Conservation (phyloP, 2,113 vertebrate genomes). For the Gasterosteus aculeatus region DNA sequence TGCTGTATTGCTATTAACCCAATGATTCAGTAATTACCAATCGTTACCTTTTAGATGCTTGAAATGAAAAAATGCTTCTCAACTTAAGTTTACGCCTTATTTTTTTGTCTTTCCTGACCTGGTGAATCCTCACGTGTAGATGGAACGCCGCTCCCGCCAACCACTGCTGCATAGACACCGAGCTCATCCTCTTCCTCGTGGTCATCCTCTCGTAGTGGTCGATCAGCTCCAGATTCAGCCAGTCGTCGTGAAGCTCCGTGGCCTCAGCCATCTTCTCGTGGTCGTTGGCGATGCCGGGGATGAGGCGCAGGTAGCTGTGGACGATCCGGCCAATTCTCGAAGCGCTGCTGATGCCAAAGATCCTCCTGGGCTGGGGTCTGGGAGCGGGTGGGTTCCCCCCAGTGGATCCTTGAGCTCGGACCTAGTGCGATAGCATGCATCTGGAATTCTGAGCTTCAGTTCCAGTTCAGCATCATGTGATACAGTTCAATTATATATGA, state of each 20-base stretch:
- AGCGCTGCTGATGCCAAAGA: conserved; percentile 74
- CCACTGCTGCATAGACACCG: conserved; percentile 78
- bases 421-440: conserved; percentile 29
- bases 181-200: conserved; percentile 70
- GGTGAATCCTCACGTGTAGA: conserved; percentile 80
- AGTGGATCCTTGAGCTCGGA: conserved; percentile 33
- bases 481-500: background rate
- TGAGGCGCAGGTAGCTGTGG: conserved; percentile 66
- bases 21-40: background rate
- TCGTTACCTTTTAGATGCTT: background rate
- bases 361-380: conserved; percentile 32
- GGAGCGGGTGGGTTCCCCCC: background rate
- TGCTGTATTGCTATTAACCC: background rate
- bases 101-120: conserved; percentile 52
- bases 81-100: background rate
- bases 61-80: background rate
- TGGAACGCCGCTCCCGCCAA: conserved; percentile 78
- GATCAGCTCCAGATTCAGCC: conserved; percentile 74
- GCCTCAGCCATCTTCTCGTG: conserved; percentile 70
- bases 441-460: background rate
- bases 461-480: background rate
- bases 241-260: conserved; percentile 75
- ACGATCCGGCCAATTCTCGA: conserved; percentile 74
- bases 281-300: conserved; percentile 67
- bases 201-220: conserved; percentile 79